Base-by-base conservation (phyloP, 2,888 invertebrate species). In the Glaucopsyche alexis region DNA sequence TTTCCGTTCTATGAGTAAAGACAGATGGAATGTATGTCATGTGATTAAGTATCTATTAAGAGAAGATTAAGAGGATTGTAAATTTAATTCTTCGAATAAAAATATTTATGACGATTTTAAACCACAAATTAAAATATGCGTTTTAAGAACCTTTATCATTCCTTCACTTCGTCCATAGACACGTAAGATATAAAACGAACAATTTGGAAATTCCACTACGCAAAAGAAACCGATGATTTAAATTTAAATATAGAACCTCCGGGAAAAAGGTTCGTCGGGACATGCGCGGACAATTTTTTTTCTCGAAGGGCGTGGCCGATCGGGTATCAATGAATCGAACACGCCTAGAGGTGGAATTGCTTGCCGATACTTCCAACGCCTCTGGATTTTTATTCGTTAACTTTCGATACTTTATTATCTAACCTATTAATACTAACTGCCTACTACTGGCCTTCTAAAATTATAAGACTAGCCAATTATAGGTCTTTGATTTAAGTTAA, bases 281-380 rank as follows among this genome's bases (percentile, higher is more conserved):
- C 87, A 86, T 86, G 87, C 87, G 87, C 86, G 69, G 77, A 74
- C 50, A 72, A 76, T 81, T 85, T 87, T 88, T 87, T 87, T 78
- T 66, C 73, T 74, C 72, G 38, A 50, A 74, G 84, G 88, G 88
- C 87, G 88, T 85, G 85, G 83, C 82, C 82, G 64, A 80, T 84
- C 74, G 74, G 71, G 42, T 77, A 78, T 81, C 79, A 84, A 83
- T 84, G 82, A 78, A 83, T 79, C 73, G 79, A 77, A 81, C 82
- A 81, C 81, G 84, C 79, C 79, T 82, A 55, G 73, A 66, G 69
- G 71, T 52, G 74, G 71, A 69, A 55, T 72, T 38, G 38, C 38
- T 47, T 45, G 38, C 42, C n/a, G 47, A 60, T 29, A 42, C 47
- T 45, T 71, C 49, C 19, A 29, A 69, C 69, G 69, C 69, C 49